phyloP scores from a whole-genome alignment of 2,113 vertebrate genomes.

The Oryzias melastigma region DNA sequence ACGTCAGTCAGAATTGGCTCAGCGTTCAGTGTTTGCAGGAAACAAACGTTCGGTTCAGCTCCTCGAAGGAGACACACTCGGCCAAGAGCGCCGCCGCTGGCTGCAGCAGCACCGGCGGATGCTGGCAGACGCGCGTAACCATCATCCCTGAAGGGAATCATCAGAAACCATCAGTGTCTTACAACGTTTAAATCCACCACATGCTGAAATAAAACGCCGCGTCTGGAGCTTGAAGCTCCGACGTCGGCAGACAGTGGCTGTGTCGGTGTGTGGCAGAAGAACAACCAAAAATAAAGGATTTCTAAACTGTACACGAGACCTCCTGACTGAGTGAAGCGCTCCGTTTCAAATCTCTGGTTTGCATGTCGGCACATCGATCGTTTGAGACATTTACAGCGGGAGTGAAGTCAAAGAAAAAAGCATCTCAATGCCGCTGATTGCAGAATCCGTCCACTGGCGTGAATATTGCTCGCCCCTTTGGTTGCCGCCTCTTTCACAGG shows the following conservation, averaged over 20 bases:
- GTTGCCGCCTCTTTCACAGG: constrained; percentile 21
- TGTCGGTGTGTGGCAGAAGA: constrained; percentile 33
- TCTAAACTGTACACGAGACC: constrained; percentile 49
- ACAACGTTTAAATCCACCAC: constrained; percentile 57
- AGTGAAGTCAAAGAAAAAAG: constrained; percentile 46
- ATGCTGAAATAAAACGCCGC: constrained; percentile 48
- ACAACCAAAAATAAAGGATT: constrained; percentile 9
- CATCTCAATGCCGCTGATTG: constrained; percentile 36
- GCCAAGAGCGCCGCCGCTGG: neutral
- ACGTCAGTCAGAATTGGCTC: constrained; percentile 65
- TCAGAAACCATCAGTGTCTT: constrained; percentile 71
- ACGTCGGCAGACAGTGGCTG: constrained; percentile 38
- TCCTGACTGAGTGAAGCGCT: constrained; percentile 40
- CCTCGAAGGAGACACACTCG: constrained; percentile 12
- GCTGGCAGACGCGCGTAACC: constrained; percentile 26
- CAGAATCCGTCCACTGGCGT: constrained; percentile 37
- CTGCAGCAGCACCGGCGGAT: neutral
- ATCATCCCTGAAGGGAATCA: constrained; percentile 55
- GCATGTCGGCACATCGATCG: constrained; percentile 10
- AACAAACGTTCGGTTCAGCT: constrained; percentile 65
- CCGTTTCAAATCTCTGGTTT: constrained; percentile 25
- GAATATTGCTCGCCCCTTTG: constrained; percentile 41
- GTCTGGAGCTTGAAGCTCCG: constrained; percentile 32
- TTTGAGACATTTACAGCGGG: constrained; percentile 33
- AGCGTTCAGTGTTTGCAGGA: constrained; percentile 75